These are phyloP conservation scores for Aleiodes testaceus DNA, from an alignment of 2,888 invertebrate species.

Conservation along the genomic window DNA sequence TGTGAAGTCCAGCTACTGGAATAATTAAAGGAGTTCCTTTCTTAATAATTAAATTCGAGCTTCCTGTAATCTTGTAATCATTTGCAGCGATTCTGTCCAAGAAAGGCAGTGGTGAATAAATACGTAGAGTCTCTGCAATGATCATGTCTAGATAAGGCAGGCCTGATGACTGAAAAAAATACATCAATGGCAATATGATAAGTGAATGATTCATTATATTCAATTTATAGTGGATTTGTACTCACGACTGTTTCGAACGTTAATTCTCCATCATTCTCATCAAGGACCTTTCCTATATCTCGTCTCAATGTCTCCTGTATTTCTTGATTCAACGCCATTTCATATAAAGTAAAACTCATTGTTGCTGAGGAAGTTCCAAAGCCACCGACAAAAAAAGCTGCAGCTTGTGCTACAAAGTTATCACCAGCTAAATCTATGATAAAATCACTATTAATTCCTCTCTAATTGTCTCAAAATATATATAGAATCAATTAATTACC, in stretches of 20 bases:
- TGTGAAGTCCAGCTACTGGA: slow-evolving; percentile 68
- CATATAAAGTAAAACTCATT: slow-evolving; percentile 57
- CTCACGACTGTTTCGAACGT: slow-evolving; percentile 61
- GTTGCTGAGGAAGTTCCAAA: slow-evolving; percentile 63
- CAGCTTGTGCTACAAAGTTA: slow-evolving; percentile 61
- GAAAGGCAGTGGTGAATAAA: slow-evolving; percentile 67
- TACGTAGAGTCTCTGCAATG: slow-evolving; percentile 69
- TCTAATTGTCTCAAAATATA: neutral
- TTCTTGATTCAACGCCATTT: slow-evolving; percentile 57
- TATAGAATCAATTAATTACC: slow-evolving; percentile 43
- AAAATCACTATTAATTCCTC: too few relatives aligned
- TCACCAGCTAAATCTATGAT: slow-evolving; percentile 62
- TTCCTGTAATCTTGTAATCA: slow-evolving; percentile 62
- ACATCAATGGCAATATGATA: neutral
- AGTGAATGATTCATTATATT: neutral
- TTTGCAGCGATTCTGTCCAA: slow-evolving; percentile 58
- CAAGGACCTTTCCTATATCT: slow-evolving; percentile 56
- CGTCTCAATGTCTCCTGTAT: slow-evolving; percentile 57
- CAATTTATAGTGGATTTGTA: neutral
- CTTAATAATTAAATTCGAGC: slow-evolving; percentile 57
- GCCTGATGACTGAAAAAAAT: slow-evolving; percentile 47
- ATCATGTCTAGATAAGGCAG: slow-evolving; percentile 64
- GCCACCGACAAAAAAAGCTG: slow-evolving; percentile 62
- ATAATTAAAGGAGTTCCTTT: slow-evolving; percentile 67
- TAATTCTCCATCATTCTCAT: slow-evolving; percentile 55